These are phyloP conservation scores for Bucorvus abyssinicus DNA, from an alignment of 2,797 vertebrate species.

Conservation along the genomic window DNA sequence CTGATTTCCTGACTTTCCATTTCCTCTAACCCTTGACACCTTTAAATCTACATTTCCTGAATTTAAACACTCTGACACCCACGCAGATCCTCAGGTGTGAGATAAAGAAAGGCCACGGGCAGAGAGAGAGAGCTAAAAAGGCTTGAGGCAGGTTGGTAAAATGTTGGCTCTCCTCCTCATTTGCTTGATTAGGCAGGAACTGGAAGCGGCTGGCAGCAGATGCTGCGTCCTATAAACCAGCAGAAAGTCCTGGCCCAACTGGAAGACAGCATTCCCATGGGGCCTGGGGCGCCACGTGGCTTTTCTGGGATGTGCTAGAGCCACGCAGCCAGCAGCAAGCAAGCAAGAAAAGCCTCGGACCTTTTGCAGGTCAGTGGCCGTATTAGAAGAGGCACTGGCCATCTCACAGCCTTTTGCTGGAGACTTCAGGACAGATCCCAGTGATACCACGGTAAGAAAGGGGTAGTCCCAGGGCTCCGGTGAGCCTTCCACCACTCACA, in stretches of 20 bases:
- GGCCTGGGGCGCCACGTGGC: not conserved
- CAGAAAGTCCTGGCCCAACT: not conserved
- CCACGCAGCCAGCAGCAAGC: not conserved
- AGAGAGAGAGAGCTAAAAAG: not conserved
- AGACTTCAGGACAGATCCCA: not conserved
- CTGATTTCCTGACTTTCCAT: not conserved
- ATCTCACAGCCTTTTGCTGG: not conserved
- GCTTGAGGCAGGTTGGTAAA: not conserved
- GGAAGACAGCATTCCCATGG: not conserved
- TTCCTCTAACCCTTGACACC: not conserved
- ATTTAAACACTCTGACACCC: not conserved
- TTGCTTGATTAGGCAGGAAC: not conserved
- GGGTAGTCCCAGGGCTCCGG: not conserved
- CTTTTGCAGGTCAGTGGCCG: not conserved
- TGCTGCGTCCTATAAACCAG: not conserved
- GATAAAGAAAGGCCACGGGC: not conserved
- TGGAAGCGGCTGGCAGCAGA: not conserved
- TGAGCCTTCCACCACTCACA: not conserved
- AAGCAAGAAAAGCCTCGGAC: not conserved
- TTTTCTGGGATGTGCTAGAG: not conserved
- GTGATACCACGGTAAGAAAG: not conserved
- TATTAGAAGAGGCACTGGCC: too few species aligned
- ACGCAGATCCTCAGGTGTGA: not conserved
- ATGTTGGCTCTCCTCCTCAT: not conserved
- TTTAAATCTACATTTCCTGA: not conserved